These are phyloP conservation scores for Watsonalla binaria DNA, from an alignment of 2,888 invertebrate species.

Conservation along the genomic window DNA sequence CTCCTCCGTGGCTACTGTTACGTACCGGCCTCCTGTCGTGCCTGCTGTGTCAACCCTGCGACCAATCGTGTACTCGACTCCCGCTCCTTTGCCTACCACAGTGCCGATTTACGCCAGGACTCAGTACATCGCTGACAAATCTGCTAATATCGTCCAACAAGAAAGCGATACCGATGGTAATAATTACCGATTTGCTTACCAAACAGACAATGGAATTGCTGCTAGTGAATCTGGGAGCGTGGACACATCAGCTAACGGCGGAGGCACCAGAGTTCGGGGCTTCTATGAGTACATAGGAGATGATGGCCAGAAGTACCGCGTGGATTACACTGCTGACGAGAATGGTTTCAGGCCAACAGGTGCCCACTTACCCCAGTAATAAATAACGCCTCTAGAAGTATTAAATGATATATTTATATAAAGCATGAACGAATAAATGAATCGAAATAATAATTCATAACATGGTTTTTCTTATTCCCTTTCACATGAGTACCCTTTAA, in stretches of 20 bases:
- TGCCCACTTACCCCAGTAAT: constrained; percentile 66
- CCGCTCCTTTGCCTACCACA: constrained; percentile 13
- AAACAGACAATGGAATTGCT: constrained; percentile 82
- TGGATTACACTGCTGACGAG: constrained; percentile 80
- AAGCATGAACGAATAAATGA: not conserved
- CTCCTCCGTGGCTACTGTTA: constrained; percentile 33
- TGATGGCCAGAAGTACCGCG: constrained; percentile 76
- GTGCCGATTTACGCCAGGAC: constrained; percentile 24
- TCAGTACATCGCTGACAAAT: constrained; percentile 58
- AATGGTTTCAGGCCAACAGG: constrained; percentile 78
- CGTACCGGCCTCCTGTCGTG: constrained; percentile 36
- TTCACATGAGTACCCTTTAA: not conserved
- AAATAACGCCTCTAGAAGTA: constrained; percentile 4
- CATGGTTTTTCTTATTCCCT: constrained; percentile 2
- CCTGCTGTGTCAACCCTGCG: constrained; percentile 17
- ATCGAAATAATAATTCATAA: not conserved
- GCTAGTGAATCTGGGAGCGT: constrained; percentile 81
- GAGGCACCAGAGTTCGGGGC: constrained; percentile 81
- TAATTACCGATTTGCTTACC: constrained; percentile 79
- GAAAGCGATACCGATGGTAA: constrained; percentile 70
- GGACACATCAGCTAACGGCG: constrained; percentile 68
- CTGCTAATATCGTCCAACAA: constrained; percentile 76
- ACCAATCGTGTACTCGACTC: constrained; percentile 17
- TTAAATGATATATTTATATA: not conserved
- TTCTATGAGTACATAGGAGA: constrained; percentile 84